Evolutionary conservation across 1,140 invertebrate genomes (phyloP).

Genomic region (Pollicipes pollicipes): DNA sequence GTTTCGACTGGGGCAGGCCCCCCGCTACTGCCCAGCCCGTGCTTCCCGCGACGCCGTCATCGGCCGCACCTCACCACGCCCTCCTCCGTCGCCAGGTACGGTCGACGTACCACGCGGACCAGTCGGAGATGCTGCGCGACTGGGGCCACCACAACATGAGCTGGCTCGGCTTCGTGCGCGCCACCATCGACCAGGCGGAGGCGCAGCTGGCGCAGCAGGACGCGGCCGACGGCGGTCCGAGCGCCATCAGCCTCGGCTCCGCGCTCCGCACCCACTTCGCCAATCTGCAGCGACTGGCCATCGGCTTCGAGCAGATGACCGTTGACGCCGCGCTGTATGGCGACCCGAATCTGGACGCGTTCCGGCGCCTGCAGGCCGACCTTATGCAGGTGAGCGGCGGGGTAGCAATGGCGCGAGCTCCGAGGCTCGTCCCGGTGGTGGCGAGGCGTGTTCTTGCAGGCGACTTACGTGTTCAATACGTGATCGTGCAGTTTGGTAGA

Average conservation of each 20-base stretch:
- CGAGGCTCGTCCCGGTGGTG: too few relatives aligned
- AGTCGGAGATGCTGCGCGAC: not conserved
- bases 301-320: not conserved
- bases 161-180: not conserved
- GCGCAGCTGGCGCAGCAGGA: not conserved
- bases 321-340: not conserved
- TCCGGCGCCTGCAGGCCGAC: not conserved
- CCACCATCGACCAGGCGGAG: not conserved
- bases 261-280: not conserved
- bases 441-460: too few relatives aligned
- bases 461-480: too few relatives aligned
- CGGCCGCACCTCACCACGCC: not conserved
- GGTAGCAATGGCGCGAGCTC: too few relatives aligned
- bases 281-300: not conserved
- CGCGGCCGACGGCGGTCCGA: not conserved
- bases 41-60: not conserved
- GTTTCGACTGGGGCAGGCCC: too few relatives aligned
- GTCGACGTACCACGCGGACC: not conserved
- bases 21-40: not conserved
- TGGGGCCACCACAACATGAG: constrained; percentile 1
- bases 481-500: too few relatives aligned
- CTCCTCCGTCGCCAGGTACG: not conserved
- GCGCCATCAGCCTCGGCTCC: not conserved
- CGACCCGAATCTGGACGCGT: not conserved
- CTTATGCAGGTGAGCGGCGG: not conserved